phyloP scores from a whole-genome alignment of 2,797 vertebrate species.

The Muraenolepis orangiensis region DNA sequence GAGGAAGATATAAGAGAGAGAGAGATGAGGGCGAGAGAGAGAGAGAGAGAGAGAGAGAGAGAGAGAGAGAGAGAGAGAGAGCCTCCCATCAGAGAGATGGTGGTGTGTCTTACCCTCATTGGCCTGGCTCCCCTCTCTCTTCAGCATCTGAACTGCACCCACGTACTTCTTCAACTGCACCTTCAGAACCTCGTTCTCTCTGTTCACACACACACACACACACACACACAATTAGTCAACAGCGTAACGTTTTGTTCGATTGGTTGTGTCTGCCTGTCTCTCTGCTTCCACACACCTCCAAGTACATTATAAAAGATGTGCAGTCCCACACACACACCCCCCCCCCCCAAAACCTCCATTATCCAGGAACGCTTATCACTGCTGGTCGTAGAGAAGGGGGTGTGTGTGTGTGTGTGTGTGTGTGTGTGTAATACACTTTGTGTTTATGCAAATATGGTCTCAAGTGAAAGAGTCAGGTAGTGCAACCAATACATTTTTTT shows the following conservation, averaged over 20 bases:
- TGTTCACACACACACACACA: conserved; percentile 58
- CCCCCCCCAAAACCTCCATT: conserved; percentile 24
- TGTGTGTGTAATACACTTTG: background rate
- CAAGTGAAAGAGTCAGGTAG: too few relatives aligned
- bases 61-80: too few relatives aligned
- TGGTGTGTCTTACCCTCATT: conserved; percentile 80
- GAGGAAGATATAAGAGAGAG: too few relatives aligned
- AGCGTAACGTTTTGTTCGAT: too few relatives aligned
- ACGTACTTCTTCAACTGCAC: conserved; percentile 99
- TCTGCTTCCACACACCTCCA: conserved; percentile 35
- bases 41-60: too few relatives aligned
- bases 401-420: background rate
- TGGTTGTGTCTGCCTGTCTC: too few relatives aligned
- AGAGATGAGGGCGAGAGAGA: too few relatives aligned
- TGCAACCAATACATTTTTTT: too few relatives aligned
- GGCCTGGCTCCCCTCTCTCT: conserved; percentile 86
- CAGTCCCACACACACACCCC: conserved; percentile 49
- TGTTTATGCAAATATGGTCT: too few relatives aligned
- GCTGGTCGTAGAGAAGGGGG: conserved; percentile 60
- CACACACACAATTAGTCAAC: conserved; percentile 15
- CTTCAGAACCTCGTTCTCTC: conserved; percentile 98
- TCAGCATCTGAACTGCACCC: conserved; percentile 98
- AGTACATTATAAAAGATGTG: conserved; percentile 61
- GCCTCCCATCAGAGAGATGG: conserved; percentile 2
- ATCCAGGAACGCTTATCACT: conserved; percentile 60